phyloP scores from a whole-genome alignment of 2,888 invertebrate species.

The Chrysomela aeneicollis region DNA sequence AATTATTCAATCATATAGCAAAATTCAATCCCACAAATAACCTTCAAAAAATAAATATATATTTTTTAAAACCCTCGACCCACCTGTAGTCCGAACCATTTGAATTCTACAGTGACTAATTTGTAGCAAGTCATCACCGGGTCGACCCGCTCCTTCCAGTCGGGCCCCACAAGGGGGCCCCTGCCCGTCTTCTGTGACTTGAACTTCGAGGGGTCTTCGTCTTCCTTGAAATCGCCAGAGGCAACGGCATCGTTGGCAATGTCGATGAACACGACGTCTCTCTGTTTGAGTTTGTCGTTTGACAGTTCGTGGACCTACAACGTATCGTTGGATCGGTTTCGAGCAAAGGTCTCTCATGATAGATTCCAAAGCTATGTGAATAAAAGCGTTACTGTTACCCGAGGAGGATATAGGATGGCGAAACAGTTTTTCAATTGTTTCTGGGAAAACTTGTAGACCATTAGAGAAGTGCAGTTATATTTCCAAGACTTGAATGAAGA shows the following conservation, averaged over 20 bases:
- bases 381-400: too few relatives aligned
- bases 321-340: not conserved
- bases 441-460: too few relatives aligned
- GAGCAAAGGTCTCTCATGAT: too few relatives aligned
- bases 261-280: constrained; percentile 92
- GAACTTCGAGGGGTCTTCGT: constrained; percentile 87
- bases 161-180: constrained; percentile 83
- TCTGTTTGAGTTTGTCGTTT: constrained; percentile 85
- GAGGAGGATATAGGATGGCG: too few relatives aligned
- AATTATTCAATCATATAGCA: too few relatives aligned
- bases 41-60: too few relatives aligned
- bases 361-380: too few relatives aligned
- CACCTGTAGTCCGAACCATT: constrained; percentile 95
- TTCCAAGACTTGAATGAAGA: too few relatives aligned
- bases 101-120: constrained; percentile 95
- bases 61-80: too few relatives aligned
- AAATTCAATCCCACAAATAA: too few relatives aligned
- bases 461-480: too few relatives aligned
- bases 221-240: constrained; percentile 85
- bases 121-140: constrained; percentile 99
- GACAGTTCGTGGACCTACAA: constrained; percentile 88
- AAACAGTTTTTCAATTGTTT: too few relatives aligned
- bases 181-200: constrained; percentile 92
- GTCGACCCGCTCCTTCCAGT: constrained; percentile 80
- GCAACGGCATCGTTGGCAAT: constrained; percentile 91